Evolutionary conservation across 2,113 vertebrate species (phyloP), one percentile per base, ranked within the genome.

Genomic region (Lepus americanus): DNA sequence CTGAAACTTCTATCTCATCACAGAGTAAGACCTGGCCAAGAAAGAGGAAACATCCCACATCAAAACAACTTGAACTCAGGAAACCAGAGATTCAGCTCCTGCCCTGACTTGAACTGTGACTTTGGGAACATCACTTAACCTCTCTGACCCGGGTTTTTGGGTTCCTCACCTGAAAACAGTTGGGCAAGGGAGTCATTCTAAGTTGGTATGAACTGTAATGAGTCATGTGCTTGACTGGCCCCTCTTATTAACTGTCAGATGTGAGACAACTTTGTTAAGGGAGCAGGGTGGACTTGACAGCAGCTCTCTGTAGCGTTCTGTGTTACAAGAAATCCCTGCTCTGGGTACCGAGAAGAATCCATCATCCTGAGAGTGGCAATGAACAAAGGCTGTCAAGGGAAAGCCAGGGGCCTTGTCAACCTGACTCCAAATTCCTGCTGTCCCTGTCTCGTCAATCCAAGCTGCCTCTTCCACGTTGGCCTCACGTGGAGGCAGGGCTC

Each of bases 201-300:
- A 87, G n/a, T 82, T 79, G 23, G 64, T 88, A 90, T 61, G 74
- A 90, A 87, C 61, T 23, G 59, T 27, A 64, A 85, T 19, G 39
- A 89, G 55, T 91, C 39, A 44, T 4, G 22, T 51, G 33, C 20
- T 80, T 70, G n/a, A 61, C 49, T n/a, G 72, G 73, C 12, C 82
- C 23, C 25, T 64, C 74, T 59, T 61, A 36, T 31, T 72, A 67
- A 73, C 6, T n/a, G 44, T 84, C n/a, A 88, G 29, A 89, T 77
- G 70, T 82, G 16, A 76, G 79, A 87, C 33, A 82, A 77, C 17
- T 44, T 79, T 61, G 31, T 61, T 16, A 63, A 63, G 27, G 22
- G 8, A 31, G 27, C 17, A 59, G 55, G 17, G 5, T 59, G 55
- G 64, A 53, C 27, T 86, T 51, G 22, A 69, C 29, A 4, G 25